These are phyloP conservation scores for Datnioides undecimradiatus DNA, from an alignment of 2,113 vertebrate species.

Conservation along the genomic window DNA sequence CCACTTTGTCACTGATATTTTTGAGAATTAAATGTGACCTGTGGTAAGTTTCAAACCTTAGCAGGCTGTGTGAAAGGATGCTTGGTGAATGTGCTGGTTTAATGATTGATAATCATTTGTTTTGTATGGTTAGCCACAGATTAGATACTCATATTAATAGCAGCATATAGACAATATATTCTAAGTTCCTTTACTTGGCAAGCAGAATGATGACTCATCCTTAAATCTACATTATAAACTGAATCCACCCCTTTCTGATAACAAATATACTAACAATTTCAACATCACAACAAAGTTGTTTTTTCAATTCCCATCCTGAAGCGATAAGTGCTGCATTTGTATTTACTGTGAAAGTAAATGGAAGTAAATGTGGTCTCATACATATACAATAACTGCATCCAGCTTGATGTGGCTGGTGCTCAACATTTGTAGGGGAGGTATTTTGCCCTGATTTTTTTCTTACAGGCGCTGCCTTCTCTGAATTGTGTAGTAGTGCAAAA, in stretches of 20 bases:
- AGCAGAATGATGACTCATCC: no score
- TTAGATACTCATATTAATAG: no score
- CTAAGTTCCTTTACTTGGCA: no score
- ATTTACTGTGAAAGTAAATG: constrained; percentile 48
- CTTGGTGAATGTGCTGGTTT: neutral
- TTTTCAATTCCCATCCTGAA: neutral
- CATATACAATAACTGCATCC: neutral
- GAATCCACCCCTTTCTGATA: neutral
- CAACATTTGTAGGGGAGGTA: fast-evolving
- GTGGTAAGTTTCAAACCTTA: neutral
- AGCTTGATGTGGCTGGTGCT: constrained; percentile 16
- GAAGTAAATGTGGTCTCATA: constrained; percentile 5
- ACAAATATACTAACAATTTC: neutral
- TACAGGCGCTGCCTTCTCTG: neutral
- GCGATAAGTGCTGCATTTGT: neutral
- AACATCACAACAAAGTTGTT: neutral
- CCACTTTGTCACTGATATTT: neutral
- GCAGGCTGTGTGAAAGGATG: neutral
- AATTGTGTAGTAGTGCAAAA: neutral
- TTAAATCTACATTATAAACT: neutral
- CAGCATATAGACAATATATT: no score
- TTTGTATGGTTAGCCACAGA: no score
- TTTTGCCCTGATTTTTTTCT: neutral
- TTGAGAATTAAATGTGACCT: neutral
- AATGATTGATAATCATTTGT: neutral